phyloP scores from a whole-genome alignment of 2,797 vertebrate species.

The Alauda arvensis region DNA sequence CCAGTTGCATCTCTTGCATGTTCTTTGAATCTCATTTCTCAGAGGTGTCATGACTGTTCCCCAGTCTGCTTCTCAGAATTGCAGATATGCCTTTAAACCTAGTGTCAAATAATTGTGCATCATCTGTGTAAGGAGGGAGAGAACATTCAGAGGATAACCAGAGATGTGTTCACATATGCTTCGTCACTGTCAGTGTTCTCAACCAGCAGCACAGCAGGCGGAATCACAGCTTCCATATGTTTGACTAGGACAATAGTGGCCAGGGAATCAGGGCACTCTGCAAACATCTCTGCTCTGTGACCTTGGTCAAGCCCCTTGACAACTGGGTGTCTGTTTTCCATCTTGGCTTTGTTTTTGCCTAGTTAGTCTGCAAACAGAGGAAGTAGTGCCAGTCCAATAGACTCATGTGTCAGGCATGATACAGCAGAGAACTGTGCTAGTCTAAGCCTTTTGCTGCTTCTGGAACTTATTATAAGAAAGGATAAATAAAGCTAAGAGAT shows the following conservation, averaged over 20 bases:
- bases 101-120: background rate
- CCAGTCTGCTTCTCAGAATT: background rate
- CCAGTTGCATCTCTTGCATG: background rate
- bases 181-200: background rate
- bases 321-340: background rate
- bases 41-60: background rate
- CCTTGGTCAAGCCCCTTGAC: background rate
- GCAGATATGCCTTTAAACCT: background rate
- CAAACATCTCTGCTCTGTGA: background rate
- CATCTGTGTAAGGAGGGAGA: background rate
- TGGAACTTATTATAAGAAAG: background rate
- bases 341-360: background rate
- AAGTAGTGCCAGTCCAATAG: background rate
- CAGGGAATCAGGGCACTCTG: background rate
- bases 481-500: background rate
- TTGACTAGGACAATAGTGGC: background rate
- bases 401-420: rapidly evolving
- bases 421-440: background rate
- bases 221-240: background rate
- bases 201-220: background rate
- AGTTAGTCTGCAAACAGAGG: background rate
- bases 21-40: background rate
- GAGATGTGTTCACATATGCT: background rate
- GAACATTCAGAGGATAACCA: background rate
- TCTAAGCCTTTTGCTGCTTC: background rate